Evolutionary conservation across 2,797 vertebrate genomes (phyloP).

Genomic region (Dicrostonyx torquatus): DNA sequence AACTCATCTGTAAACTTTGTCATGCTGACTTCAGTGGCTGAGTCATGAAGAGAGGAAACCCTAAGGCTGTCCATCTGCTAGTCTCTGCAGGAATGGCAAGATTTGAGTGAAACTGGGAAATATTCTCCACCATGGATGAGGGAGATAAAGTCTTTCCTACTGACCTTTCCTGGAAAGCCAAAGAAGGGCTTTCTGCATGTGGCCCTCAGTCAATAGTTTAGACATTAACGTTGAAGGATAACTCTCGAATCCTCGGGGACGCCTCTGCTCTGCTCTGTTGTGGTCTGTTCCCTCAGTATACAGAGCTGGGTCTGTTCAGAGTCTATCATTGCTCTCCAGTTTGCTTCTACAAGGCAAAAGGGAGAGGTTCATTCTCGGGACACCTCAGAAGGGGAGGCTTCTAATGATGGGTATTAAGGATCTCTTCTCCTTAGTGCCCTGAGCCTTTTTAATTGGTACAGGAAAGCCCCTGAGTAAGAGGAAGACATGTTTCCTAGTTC

Average conservation of each 20-base stretch:
- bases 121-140: neutral
- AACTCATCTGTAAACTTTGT: neutral
- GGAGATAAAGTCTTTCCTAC: neutral
- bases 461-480: neutral
- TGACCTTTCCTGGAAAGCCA: neutral
- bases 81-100: neutral
- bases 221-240: neutral
- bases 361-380: neutral
- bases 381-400: neutral
- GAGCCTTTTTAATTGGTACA: neutral
- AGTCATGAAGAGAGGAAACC: neutral
- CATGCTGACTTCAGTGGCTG: neutral
- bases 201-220: neutral
- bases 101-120: neutral
- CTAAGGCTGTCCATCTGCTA: neutral
- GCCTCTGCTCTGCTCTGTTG: neutral
- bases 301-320: neutral
- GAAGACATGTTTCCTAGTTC: neutral
- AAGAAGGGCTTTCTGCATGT: neutral
- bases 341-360: neutral
- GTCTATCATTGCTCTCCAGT: neutral
- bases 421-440: neutral
- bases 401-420: neutral
- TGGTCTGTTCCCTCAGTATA: neutral
- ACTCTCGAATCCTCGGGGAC: neutral